Percentiles rank a stretch among this genome's conserved stretches.
phyloP scores from a whole-genome alignment of 2,113 vertebrate genomes.

The Melanocharis versteri region DNA sequence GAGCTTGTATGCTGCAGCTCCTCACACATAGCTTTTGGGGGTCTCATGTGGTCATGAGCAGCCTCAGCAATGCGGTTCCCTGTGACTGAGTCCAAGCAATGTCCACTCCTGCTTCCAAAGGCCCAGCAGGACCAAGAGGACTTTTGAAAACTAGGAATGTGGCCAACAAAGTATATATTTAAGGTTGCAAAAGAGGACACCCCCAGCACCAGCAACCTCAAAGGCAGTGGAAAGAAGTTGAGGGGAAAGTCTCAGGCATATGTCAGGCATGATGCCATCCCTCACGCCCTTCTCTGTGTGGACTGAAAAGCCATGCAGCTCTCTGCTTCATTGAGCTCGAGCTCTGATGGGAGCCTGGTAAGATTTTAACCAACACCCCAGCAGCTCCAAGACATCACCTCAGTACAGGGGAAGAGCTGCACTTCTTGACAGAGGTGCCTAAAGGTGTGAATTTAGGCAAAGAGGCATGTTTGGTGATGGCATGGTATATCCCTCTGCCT shows the following conservation, averaged over 20 bases:
- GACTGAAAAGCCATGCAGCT: rapidly evolving
- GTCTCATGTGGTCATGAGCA: rapidly evolving
- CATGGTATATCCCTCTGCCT: not conserved
- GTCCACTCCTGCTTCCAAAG: not conserved
- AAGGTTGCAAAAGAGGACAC: not conserved
- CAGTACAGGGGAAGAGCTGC: not conserved
- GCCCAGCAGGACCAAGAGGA: not conserved
- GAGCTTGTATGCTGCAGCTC: not conserved
- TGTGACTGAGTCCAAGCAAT: not conserved
- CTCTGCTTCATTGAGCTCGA: rapidly evolving
- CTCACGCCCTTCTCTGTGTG: rapidly evolving
- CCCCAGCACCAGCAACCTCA: not conserved
- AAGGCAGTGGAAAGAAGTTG: not conserved
- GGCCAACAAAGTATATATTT: not conserved
- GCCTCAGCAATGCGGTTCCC: not conserved
- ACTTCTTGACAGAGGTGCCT: not conserved
- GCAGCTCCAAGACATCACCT: not conserved
- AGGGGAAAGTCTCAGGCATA: not conserved
- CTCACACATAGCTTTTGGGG: not conserved
- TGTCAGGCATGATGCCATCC: not conserved
- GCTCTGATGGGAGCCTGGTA: not conserved
- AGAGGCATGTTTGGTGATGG: not conserved
- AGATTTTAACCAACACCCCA: not conserved
- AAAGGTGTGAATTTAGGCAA: not conserved
- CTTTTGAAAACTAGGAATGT: not conserved